These are phyloP conservation scores for Xenopus tropicalis DNA, from an alignment of 2,113 vertebrate genomes.

Conservation along the genomic window UCB_Xtro_10.0 CM004444.2:91186501-91187000, in stretches of 20 bases:
- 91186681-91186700: slow-evolving; percentile 22
- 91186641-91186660: slow-evolving; percentile 16
- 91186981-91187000: too few relatives aligned
- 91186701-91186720: slow-evolving; percentile 41
- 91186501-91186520: too few relatives aligned
- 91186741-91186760: slow-evolving; percentile 5
- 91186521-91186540: too few relatives aligned
- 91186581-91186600: slow-evolving; percentile 18
- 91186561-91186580: background rate
- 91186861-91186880: too few relatives aligned
- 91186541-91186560: background rate
- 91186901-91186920: too few relatives aligned
- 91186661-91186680: slow-evolving; percentile 18
- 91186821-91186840: too few relatives aligned
- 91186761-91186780: background rate
- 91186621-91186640: slow-evolving; percentile 35
- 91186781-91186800: background rate
- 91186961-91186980: too few relatives aligned
- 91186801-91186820: too few relatives aligned
- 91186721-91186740: slow-evolving; percentile 19
- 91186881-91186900: too few relatives aligned
- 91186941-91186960: too few relatives aligned
- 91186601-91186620: slow-evolving; percentile 8
- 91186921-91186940: too few relatives aligned
- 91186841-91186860: too few relatives aligned